These are phyloP conservation scores for Zaprionus ghesquierei DNA, from an alignment of 1,140 invertebrate genomes.

Conservation along the genomic window DNA sequence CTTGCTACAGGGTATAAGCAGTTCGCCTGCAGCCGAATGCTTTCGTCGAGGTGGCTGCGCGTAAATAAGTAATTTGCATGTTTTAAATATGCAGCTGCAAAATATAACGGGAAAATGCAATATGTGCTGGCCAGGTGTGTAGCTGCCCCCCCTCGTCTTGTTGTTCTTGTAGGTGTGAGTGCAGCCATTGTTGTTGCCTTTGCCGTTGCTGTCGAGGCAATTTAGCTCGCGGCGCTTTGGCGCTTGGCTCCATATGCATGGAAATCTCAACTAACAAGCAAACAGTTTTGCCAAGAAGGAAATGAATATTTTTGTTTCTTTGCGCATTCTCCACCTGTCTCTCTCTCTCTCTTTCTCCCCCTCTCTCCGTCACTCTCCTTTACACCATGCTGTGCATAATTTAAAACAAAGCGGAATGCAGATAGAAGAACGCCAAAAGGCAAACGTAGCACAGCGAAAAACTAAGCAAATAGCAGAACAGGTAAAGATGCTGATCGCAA, in stretches of 20 bases:
- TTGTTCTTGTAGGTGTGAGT: neutral
- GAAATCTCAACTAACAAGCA: conserved; percentile 67
- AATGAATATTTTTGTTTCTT: conserved; percentile 57
- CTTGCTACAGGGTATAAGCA: conserved; percentile 12
- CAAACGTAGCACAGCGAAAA: conserved; percentile 16
- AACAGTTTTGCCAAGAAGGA: conserved; percentile 56
- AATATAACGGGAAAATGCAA: conserved; percentile 63
- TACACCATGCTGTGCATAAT: conserved; percentile 54
- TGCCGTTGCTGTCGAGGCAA: conserved; percentile 44
- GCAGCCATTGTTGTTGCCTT: neutral
- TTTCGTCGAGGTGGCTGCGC: conserved; percentile 34
- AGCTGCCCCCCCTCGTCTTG: neutral
- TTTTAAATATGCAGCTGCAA: conserved; percentile 68
- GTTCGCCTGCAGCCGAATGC: neutral
- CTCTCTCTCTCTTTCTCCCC: conserved; percentile 6
- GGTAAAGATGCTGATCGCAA: conserved; percentile 67
- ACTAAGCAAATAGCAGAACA: conserved; percentile 68
- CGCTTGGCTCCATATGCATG: conserved; percentile 64
- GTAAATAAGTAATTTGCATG: conserved; percentile 72
- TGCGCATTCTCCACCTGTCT: conserved; percentile 8
- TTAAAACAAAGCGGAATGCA: conserved; percentile 69
- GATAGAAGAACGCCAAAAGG: conserved; percentile 31
- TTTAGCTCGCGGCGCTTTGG: conserved; percentile 53
- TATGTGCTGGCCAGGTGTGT: conserved; percentile 41
- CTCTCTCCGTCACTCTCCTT: conserved; percentile 9